Percentiles rank a stretch among this genome's conserved stretches.
These are phyloP conservation scores for Macropis europaea DNA, from an alignment of 2,888 invertebrate genomes.

Conservation along the genomic window DNA sequence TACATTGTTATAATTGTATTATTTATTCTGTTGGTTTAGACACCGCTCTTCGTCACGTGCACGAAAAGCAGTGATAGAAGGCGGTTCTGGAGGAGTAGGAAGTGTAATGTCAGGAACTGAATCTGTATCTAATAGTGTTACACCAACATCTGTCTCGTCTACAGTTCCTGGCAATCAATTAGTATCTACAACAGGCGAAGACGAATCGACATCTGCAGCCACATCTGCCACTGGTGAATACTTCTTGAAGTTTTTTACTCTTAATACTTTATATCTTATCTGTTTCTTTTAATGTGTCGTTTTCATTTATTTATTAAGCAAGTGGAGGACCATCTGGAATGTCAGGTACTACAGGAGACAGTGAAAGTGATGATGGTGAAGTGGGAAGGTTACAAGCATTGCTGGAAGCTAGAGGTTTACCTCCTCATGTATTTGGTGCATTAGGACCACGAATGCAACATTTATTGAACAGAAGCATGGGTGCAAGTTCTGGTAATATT, in stretches of 20 bases:
- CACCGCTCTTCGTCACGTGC: slow-evolving; percentile 81
- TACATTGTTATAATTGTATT: background rate
- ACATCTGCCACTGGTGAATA: slow-evolving; percentile 71
- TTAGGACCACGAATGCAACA: slow-evolving; percentile 98
- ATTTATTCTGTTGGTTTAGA: slow-evolving; percentile 50
- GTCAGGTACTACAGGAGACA: slow-evolving; percentile 82
- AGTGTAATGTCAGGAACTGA: slow-evolving; percentile 76
- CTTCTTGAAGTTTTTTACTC: background rate
- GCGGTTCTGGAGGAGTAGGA: slow-evolving; percentile 74
- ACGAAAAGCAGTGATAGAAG: slow-evolving; percentile 81
- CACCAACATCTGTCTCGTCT: slow-evolving; percentile 72
- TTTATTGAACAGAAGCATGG: slow-evolving; percentile 95
- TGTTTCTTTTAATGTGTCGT: background rate
- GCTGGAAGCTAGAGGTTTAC: slow-evolving; percentile 95
- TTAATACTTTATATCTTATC: background rate
- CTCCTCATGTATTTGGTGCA: slow-evolving; percentile 98
- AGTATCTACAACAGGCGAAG: slow-evolving; percentile 72
- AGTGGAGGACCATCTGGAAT: slow-evolving; percentile 79
- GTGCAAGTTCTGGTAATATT: slow-evolving; percentile 87
- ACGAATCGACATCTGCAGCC: slow-evolving; percentile 72
- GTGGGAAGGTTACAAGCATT: slow-evolving; percentile 97
- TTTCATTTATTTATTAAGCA: slow-evolving; percentile 51
- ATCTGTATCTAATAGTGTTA: slow-evolving; percentile 71
- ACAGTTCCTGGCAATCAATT: slow-evolving; percentile 72
- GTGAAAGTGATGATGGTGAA: slow-evolving; percentile 95